Evolutionary conservation across 1,140 invertebrate genomes (phyloP), one percentile per base, ranked within the genome.

Genomic region (Cyclina sinensis): DNA sequence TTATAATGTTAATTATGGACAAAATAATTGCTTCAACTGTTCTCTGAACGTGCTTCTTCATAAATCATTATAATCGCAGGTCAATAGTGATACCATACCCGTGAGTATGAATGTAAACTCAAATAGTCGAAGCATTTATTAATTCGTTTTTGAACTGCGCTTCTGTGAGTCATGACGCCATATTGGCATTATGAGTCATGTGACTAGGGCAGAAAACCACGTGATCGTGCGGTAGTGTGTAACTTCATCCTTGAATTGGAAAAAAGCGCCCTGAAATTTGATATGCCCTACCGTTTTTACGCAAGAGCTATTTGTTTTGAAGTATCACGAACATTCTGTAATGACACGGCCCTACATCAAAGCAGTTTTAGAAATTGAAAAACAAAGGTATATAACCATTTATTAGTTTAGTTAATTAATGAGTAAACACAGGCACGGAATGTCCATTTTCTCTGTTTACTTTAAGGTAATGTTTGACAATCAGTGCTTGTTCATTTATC

Each of bases 381-480:
- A 78, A 54, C 32, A 51, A 78, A 78, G 46, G 21, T 14, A 27
- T 78, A 78, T 78, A 32, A 35, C 30, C 2, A 39, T 24, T 37
- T 51, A 78, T 78, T 48, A 51, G 35, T 68, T 73, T 57, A 24
- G 82, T 84, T 84, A 84, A 84, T 84, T 73, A 84, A 73, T 84
- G 43, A 51, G 82, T 68, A 84, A 84, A 84, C 82, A 84, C 21
- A 43, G 32, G 46, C 65, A 54, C 65, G 37, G 18, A 54, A 51
- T 35, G 46, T 32, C 62, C 82, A 84, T 84, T 84, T 84, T 84
- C 82, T 84, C 74, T 51, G 30, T 54, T 51, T 51, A 37, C 21
- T 16, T 51, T 51, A 43, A 32, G 74, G 48, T 35, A 54, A 16
- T 35, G 16, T 54, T 30, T 21, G 21, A 57, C 27, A 78, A 54